Percentiles rank a stretch among this genome's conserved stretches.
phyloP scores from a whole-genome alignment of 2,113 vertebrate genomes.

The Chunga burmeisteri region DNA sequence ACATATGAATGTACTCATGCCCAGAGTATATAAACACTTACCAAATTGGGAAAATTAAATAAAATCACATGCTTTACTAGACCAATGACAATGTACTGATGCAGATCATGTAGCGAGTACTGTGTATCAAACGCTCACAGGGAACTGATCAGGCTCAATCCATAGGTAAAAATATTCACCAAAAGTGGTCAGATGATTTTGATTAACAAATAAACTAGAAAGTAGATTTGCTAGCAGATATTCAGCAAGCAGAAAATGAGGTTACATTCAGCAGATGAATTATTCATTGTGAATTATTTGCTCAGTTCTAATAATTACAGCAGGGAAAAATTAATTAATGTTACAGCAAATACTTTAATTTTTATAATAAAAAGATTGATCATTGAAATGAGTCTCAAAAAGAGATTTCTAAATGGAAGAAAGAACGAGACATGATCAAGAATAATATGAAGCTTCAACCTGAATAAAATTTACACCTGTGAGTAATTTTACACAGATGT shows the following conservation, averaged over 20 bases:
- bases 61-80: background rate
- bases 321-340: slow-evolving; percentile 60
- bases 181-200: slow-evolving; percentile 8
- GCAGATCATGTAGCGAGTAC: background rate
- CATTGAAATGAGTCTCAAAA: slow-evolving; percentile 33
- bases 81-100: background rate
- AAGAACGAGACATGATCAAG: slow-evolving; percentile 26
- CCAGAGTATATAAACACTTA: background rate
- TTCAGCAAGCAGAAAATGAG: slow-evolving; percentile 41
- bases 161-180: background rate
- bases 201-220: slow-evolving; percentile 46
- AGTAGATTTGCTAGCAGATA: slow-evolving; percentile 19
- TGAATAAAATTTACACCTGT: background rate
- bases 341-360: slow-evolving; percentile 59
- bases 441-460: slow-evolving; percentile 7
- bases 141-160: background rate
- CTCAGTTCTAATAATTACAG: slow-evolving; percentile 60
- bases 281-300: slow-evolving; percentile 64
- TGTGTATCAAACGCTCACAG: background rate
- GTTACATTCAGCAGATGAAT: slow-evolving; percentile 44
- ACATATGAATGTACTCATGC: background rate
- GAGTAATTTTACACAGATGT: background rate
- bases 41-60: background rate
- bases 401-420: slow-evolving; percentile 18
- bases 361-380: slow-evolving; percentile 63